phyloP scores from a whole-genome alignment of 2,113 vertebrate species.

The Eolophus roseicapilla region DNA sequence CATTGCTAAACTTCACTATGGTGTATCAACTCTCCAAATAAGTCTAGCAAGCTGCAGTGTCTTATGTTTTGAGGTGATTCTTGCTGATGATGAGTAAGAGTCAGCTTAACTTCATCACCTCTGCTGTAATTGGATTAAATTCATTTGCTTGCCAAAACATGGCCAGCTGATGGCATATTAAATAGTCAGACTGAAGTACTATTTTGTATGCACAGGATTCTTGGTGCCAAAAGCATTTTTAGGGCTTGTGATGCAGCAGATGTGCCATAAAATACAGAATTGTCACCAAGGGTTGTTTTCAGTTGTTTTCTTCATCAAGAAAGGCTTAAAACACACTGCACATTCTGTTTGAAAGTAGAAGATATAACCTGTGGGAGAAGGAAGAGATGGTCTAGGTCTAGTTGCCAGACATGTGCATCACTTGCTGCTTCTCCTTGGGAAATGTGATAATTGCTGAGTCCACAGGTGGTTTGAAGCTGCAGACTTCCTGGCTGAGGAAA shows the following conservation, averaged over 20 bases:
- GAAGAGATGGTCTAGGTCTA: neutral
- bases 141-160: slow-evolving; percentile 4
- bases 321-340: neutral
- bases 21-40: neutral
- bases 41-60: neutral
- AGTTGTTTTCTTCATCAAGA: neutral
- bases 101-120: slow-evolving; percentile 35
- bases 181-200: neutral
- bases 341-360: neutral
- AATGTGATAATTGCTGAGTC: neutral
- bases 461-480: neutral
- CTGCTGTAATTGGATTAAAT: slow-evolving; percentile 41
- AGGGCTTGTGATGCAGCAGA: neutral
- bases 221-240: neutral
- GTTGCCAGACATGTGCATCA: neutral
- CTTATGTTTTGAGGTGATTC: neutral
- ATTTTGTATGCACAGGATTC: neutral
- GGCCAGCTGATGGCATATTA: neutral
- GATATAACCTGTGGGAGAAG: neutral
- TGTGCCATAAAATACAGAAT: neutral
- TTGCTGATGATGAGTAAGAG: neutral
- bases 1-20: slow-evolving; percentile 11
- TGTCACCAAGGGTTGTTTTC: neutral
- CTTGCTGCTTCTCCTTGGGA: neutral
- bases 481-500: neutral